Conservation (phyloP, 2,113 vertebrate genomes). For the Catharus bicknelli region DNA sequence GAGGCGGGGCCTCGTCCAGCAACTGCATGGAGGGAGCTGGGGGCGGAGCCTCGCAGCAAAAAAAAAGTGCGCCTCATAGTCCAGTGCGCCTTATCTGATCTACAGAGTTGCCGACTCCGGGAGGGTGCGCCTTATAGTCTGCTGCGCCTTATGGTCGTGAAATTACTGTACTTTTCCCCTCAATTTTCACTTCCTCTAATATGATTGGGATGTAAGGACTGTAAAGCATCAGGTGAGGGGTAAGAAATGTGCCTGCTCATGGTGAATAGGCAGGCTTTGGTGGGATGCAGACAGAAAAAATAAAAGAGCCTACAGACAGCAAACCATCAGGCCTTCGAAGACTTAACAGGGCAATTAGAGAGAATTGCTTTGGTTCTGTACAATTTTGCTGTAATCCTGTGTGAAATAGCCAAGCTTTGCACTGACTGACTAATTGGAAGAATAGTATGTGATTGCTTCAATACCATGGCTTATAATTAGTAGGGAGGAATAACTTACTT, state of each 20-base stretch:
- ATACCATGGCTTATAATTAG: neutral
- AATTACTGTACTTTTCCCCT: neutral
- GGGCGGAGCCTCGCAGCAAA: too few relatives aligned
- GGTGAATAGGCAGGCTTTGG: neutral
- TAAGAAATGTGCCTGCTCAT: neutral
- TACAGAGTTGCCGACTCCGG: too few relatives aligned
- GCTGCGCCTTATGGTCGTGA: too few relatives aligned
- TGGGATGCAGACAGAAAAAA: neutral
- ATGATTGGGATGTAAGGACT: neutral
- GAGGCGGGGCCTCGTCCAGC: too few relatives aligned
- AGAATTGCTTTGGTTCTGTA: neutral
- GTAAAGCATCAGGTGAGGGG: neutral
- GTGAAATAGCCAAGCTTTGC: neutral
- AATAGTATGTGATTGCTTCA: constrained; percentile 1
- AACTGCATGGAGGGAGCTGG: too few relatives aligned
- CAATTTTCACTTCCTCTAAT: neutral
- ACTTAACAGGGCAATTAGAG: neutral
- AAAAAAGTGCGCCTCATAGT: too few relatives aligned
- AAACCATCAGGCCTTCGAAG: neutral
- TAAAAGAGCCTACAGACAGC: neutral
- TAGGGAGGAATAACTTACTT: neutral
- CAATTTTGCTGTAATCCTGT: neutral
- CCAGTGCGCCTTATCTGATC: too few relatives aligned
- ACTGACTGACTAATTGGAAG: neutral
- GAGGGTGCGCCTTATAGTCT: too few relatives aligned